These are phyloP conservation scores for Mycteria americana DNA, from an alignment of 2,797 vertebrate species.

Conservation along the genomic window DNA sequence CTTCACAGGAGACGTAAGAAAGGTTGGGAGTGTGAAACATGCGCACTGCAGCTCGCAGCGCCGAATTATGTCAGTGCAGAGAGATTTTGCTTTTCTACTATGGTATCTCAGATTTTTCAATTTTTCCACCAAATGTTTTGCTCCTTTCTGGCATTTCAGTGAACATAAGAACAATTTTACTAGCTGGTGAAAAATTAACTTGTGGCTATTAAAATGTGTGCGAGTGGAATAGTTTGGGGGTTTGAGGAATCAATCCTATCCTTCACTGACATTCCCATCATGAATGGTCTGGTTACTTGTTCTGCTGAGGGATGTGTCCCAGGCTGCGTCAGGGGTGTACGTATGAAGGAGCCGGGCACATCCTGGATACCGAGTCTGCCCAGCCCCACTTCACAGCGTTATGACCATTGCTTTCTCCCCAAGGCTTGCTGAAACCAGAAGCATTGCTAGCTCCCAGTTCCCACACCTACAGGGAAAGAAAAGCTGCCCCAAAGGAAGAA, in stretches of 20 bases:
- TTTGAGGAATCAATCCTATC: background rate
- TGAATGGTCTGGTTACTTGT: background rate
- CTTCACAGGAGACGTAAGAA: background rate
- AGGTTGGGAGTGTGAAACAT: rapidly evolving
- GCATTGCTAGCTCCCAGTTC: background rate
- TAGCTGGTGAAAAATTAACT: background rate
- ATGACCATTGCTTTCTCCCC: background rate
- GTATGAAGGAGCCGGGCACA: background rate
- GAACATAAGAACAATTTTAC: background rate
- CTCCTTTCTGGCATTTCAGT: background rate
- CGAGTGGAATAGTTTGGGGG: background rate
- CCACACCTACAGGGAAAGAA: background rate
- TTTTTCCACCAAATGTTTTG: background rate
- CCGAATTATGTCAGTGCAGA: background rate
- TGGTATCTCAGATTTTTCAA: background rate
- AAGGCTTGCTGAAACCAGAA: background rate
- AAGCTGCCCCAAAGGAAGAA: background rate
- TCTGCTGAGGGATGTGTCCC: background rate
- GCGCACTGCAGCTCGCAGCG: background rate
- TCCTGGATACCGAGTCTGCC: too few relatives aligned
- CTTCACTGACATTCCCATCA: background rate
- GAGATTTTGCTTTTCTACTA: background rate
- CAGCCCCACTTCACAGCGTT: background rate
- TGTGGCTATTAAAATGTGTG: background rate
- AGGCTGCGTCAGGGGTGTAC: background rate